Percentiles rank a stretch among this genome's conserved stretches.
Conservation (phyloP, 2,888 invertebrate genomes). For the Aphrophora alni region DNA sequence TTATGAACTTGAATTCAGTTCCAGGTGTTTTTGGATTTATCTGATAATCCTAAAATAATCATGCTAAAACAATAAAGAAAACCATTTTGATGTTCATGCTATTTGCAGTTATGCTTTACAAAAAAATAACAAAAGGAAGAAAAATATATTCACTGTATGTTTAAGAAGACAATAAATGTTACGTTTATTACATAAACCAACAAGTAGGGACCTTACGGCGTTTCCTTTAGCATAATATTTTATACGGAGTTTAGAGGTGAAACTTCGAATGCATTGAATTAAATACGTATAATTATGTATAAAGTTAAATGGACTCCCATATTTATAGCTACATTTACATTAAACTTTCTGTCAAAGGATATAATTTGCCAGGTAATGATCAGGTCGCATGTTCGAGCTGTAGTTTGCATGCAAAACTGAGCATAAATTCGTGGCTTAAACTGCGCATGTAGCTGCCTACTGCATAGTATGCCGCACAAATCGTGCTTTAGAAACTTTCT, state of each 20-base stretch:
- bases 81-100: too few species aligned
- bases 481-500: neutral
- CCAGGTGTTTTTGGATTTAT: too few species aligned
- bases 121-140: too few species aligned
- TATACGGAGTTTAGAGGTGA: neutral
- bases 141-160: too few species aligned
- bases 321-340: neutral
- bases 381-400: neutral
- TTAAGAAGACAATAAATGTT: too few species aligned
- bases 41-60: too few species aligned
- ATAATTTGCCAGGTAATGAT: neutral
- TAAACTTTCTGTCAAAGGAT: slow-evolving; percentile 2
- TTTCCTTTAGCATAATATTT: neutral
- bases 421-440: slow-evolving; percentile 2
- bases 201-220: too few species aligned
- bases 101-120: too few species aligned
- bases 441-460: neutral
- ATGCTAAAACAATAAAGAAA: too few species aligned
- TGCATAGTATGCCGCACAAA: neutral
- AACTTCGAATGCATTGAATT: neutral
- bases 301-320: neutral
- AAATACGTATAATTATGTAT: neutral
- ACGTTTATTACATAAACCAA: too few species aligned
- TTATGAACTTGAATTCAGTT: too few species aligned
- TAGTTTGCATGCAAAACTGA: neutral